A percentile compares a stretch with the other conserved stretches of the same genome.
Evolutionary conservation across 2,113 vertebrate species (phyloP).

Genomic region (Platysteira castanea): DNA sequence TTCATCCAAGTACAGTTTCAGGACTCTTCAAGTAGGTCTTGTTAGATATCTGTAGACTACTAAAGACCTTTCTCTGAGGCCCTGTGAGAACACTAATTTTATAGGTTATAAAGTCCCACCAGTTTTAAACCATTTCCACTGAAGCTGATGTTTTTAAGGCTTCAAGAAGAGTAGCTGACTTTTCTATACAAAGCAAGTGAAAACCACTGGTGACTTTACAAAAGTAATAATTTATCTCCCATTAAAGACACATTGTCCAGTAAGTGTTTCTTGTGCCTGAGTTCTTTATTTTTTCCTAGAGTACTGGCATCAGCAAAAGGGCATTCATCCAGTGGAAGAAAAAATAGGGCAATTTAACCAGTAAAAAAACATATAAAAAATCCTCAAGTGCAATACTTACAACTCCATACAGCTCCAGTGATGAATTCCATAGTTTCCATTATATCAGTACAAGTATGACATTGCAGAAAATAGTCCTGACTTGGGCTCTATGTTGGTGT

Average conservation of each 20-base stretch:
- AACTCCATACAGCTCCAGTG: background rate
- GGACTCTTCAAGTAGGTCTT: background rate
- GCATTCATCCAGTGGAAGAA: background rate
- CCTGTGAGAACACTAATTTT: background rate
- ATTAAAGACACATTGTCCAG: background rate
- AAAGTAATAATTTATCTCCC: background rate
- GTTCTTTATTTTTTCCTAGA: background rate
- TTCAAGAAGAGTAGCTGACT: background rate
- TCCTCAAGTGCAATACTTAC: background rate
- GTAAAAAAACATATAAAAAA: background rate
- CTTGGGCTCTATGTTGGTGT: background rate
- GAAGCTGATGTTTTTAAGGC: background rate
- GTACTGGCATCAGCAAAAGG: background rate
- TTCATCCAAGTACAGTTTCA: background rate
- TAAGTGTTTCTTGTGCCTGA: background rate
- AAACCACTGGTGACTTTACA: conserved; percentile 1
- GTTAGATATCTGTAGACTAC: background rate
- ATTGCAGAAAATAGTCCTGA: background rate
- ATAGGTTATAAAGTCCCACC: background rate
- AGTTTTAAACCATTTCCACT: background rate
- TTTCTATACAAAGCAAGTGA: background rate
- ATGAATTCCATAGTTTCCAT: background rate
- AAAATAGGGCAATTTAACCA: background rate
- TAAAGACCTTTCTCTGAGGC: background rate
- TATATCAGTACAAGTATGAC: background rate